Base-by-base conservation (phyloP, 2,888 invertebrate species). In the Caenorhabditis angaria region DNA sequence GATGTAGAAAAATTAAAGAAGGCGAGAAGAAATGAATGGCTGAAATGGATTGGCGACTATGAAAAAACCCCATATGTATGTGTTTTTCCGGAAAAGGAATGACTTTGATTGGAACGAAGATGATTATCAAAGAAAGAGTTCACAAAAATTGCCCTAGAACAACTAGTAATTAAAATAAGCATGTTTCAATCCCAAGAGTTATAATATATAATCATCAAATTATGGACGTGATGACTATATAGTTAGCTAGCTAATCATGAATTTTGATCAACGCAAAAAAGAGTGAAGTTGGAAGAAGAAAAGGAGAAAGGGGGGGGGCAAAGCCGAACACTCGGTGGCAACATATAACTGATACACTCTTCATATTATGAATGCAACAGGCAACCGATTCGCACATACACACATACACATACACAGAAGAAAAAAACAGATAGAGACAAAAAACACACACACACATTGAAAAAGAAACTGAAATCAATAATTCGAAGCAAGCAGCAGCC, bases 391-490 rank as follows among this genome's bases (percentile, higher is more conserved):
- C 41, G 32, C 32, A 32, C 32, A 32, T 18, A 14, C 41, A 41
- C 14, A 41, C 41, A 41, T 18, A 41, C 18, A 6, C 2, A n/a
- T n/a, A n/a, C n/a, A n/a, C n/a, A n/a, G n/a, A n/a, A 41, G 18
- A 41, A 41, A 41, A 41, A 41, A 41, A 41, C 41, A 41, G 41
- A 41, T 41, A 41, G 41, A 41, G 41, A 41, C 32, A 32, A 5
- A 32, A 32, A 32, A 41, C 6, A 41, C 6, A 41, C 6, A 41
- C 41, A 41, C 41, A 41, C 41, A 41, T 41, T 12, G 41, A 41
- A 41, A n/a, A 41, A 41, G 41, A 41, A 41, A 41, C 41, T 41
- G 41, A 41, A 41, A 41, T 41, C 41, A 41, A 41, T 41, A 41
- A 41, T 41, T 41, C 41, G 41, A 41, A 41, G 41, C n/a, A n/a